Percentiles rank a stretch among this genome's conserved stretches.
phyloP scores from a whole-genome alignment of 1,140 invertebrate species.

The Zaprionus vittiger region DNA sequence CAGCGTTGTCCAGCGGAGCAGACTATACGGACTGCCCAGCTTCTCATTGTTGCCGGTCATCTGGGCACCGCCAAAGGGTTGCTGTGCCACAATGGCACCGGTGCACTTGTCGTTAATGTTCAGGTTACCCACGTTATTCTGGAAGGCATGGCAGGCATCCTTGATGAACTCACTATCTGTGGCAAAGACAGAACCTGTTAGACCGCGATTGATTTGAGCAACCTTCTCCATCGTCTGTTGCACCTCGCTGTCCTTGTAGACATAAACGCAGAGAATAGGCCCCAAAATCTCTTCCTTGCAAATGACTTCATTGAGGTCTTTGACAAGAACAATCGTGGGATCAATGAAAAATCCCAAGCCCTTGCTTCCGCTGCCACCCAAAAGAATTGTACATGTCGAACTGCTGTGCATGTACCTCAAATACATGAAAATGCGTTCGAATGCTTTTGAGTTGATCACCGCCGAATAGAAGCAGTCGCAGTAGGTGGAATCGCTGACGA shows the following conservation, averaged over 20 bases:
- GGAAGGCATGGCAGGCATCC: conserved; percentile 90
- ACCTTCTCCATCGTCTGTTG: conserved; percentile 88
- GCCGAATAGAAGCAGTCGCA: conserved; percentile 95
- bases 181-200: conserved; percentile 97
- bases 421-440: conserved; percentile 93
- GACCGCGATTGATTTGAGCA: conserved; percentile 91
- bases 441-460: conserved; percentile 97
- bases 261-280: conserved; percentile 95
- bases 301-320: conserved; percentile 94
- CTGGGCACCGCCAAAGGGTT: conserved; percentile 98
- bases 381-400: conserved; percentile 91
- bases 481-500: conserved; percentile 94
- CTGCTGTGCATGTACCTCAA: conserved; percentile 94
- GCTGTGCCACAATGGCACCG: conserved; percentile 98
- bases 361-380: conserved; percentile 94
- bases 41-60: conserved; percentile 99
- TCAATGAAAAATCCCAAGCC: conserved; percentile 96
- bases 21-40: conserved; percentile 97
- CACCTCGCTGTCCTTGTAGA: conserved; percentile 93
- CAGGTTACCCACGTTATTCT: conserved; percentile 96
- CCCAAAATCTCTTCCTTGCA: conserved; percentile 99
- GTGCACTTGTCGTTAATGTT: conserved; percentile 99
- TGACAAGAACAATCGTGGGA: conserved; percentile 96
- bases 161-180: conserved; percentile 92
- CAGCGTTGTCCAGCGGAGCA: conserved; percentile 95